A percentile compares a stretch with the other conserved stretches of the same genome.
Evolutionary conservation across 2,113 vertebrate species (phyloP).

Genomic region (Microtus richardsoni): DNA sequence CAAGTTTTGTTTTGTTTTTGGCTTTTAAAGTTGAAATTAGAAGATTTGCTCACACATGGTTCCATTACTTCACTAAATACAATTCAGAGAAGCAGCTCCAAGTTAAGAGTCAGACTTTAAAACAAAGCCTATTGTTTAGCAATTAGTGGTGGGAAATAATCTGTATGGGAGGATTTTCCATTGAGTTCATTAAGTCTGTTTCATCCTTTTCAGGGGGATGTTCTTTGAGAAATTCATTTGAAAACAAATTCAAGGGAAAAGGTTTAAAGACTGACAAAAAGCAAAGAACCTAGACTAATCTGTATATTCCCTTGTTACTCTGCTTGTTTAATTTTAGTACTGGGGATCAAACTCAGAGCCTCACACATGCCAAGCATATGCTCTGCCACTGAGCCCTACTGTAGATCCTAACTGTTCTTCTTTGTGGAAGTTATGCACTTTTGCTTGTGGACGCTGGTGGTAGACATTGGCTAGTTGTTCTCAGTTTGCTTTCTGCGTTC

Average conservation of each 20-base stretch:
- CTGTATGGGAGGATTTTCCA: constrained; percentile 44
- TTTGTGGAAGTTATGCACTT: background rate
- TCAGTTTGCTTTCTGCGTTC: background rate
- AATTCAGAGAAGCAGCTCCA: constrained; percentile 44
- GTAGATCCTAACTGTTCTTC: background rate
- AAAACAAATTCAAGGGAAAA: constrained; percentile 36
- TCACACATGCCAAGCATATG: background rate
- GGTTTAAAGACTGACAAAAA: constrained; percentile 3
- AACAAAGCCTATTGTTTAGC: constrained; percentile 60
- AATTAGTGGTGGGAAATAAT: constrained; percentile 61
- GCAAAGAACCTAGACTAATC: background rate
- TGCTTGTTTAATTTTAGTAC: background rate
- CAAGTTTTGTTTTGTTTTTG: constrained; percentile 28
- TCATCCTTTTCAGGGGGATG: background rate
- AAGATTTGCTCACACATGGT: constrained; percentile 50
- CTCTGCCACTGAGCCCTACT: background rate
- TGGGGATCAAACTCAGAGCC: background rate
- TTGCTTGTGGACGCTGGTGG: background rate
- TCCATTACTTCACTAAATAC: constrained; percentile 51
- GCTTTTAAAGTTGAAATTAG: constrained; percentile 33
- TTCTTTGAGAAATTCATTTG: constrained; percentile 20
- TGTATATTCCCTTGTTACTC: background rate
- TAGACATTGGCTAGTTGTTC: background rate
- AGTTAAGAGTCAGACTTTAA: constrained; percentile 54
- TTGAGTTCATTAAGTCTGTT: constrained; percentile 60